phyloP scores from a whole-genome alignment of 2,797 vertebrate species.

The Pagetopsis macropterus region DNA sequence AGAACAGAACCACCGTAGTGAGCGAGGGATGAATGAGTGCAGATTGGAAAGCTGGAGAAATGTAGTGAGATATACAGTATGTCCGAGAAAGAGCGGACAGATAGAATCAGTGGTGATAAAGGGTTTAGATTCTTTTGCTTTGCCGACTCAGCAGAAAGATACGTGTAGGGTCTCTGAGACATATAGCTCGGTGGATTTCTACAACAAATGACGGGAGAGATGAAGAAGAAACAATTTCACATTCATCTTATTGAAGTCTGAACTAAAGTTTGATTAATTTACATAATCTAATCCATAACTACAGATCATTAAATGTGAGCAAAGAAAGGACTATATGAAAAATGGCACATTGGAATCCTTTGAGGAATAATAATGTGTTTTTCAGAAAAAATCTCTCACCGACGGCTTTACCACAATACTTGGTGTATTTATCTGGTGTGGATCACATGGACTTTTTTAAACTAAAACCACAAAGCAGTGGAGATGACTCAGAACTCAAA shows the following conservation, averaged over 20 bases:
- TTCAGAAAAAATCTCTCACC: neutral
- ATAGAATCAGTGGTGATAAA: neutral
- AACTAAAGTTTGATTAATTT: slow-evolving; percentile 21
- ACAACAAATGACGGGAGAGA: neutral
- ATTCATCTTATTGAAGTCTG: neutral
- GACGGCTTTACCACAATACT: neutral
- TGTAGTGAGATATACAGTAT: neutral
- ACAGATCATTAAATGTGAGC: slow-evolving; percentile 12
- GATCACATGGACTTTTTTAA: neutral
- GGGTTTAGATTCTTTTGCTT: neutral
- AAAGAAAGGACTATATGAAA: neutral
- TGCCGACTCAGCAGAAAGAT: slow-evolving; percentile 9
- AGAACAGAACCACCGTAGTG: slow-evolving; percentile 7
- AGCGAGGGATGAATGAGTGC: neutral
- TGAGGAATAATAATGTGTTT: slow-evolving; percentile 11
- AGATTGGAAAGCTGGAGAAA: slow-evolving; percentile 8
- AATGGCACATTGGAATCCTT: neutral
- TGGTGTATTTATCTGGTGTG: slow-evolving; percentile 12
- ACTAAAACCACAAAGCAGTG: neutral
- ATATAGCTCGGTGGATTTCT: neutral
- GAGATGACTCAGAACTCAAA: neutral
- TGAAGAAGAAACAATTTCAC: neutral
- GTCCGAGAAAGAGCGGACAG: slow-evolving; percentile 4
- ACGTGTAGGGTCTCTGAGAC: neutral
- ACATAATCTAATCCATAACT: slow-evolving; percentile 14